phyloP scores from a whole-genome alignment of 2,797 vertebrate genomes.

The Eulemur rubriventer region DNA sequence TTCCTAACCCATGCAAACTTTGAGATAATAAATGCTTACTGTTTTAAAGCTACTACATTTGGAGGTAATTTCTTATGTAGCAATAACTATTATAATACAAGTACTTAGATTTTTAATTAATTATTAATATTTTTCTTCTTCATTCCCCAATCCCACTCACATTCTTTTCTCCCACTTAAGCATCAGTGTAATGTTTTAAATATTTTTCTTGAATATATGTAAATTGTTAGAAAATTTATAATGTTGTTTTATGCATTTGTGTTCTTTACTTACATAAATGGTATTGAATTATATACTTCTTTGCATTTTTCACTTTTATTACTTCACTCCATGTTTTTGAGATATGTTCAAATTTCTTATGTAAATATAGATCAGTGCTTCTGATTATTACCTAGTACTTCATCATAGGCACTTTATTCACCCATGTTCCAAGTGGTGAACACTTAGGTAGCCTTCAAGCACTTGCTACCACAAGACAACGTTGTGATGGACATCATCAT shows the following conservation, averaged over 20 bases:
- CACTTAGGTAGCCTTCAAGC: neutral
- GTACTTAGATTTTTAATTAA: neutral
- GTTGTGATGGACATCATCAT: too few relatives aligned
- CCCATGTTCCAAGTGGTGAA: neutral
- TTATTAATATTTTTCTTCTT: neutral
- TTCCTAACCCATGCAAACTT: neutral
- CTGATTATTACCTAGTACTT: neutral
- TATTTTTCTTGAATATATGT: neutral
- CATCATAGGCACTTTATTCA: neutral
- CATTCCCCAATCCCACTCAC: neutral
- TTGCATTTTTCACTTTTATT: neutral
- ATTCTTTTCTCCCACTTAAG: neutral
- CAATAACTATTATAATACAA: neutral
- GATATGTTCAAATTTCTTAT: neutral
- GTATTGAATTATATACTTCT: neutral
- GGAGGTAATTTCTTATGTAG: neutral
- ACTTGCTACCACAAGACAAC: neutral
- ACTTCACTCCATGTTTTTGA: neutral
- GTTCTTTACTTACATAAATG: neutral
- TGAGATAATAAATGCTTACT: neutral
- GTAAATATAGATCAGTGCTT: neutral
- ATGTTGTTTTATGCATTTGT: neutral
- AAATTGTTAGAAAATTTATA: neutral
- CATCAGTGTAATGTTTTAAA: neutral
- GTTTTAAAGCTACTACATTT: neutral